These are phyloP conservation scores for Falco peregrinus DNA, from an alignment of 2,797 vertebrate species.

Conservation along the genomic window DNA sequence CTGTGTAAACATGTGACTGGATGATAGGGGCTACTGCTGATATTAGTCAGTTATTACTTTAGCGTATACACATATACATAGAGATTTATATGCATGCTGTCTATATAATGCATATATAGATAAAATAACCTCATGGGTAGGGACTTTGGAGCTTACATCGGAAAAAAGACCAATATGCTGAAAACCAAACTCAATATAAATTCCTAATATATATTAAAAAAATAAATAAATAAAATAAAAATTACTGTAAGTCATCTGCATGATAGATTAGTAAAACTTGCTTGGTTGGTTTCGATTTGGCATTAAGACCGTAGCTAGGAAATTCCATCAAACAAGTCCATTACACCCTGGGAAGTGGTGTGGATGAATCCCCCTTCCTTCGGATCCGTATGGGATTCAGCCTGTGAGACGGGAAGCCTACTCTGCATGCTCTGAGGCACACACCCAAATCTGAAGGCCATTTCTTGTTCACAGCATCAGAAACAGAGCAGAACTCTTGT, in stretches of 20 bases:
- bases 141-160: slow-evolving; percentile 19
- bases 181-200: slow-evolving; percentile 45
- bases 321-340: slow-evolving; percentile 57
- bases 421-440: neutral
- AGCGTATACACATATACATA: slow-evolving; percentile 29
- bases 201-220: neutral
- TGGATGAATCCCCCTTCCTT: neutral
- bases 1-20: slow-evolving; percentile 94
- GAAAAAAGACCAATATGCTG: slow-evolving; percentile 20
- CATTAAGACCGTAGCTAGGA: slow-evolving; percentile 65
- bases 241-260: slow-evolving; percentile 21
- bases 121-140: slow-evolving; percentile 36
- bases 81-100: slow-evolving; percentile 30
- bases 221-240: neutral
- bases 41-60: slow-evolving; percentile 78
- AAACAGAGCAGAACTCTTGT: neutral
- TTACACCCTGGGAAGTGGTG: neutral
- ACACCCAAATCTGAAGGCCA: neutral
- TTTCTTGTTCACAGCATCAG: neutral
- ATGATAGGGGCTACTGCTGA: slow-evolving; percentile 87
- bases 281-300: neutral
- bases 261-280: slow-evolving; percentile 59
- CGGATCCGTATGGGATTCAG: accelerated
- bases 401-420: neutral
- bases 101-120: slow-evolving; percentile 43